phyloP scores from a whole-genome alignment of 2,888 invertebrate species.

The Rhabditoides inermis region DNA sequence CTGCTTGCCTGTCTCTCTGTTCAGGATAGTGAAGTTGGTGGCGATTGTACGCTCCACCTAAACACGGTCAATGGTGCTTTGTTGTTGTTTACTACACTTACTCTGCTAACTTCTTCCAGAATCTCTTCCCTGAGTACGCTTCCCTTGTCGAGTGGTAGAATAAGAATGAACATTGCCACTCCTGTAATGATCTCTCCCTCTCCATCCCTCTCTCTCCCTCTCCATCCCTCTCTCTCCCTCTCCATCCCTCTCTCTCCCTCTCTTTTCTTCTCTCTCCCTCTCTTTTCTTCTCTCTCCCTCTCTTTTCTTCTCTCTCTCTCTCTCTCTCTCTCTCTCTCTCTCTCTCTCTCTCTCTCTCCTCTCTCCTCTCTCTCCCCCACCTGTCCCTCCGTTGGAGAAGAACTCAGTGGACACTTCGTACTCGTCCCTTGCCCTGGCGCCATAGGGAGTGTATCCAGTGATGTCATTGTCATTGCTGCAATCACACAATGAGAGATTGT shows the following conservation, averaged over 20 bases:
- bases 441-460: constrained; percentile 47
- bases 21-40: constrained; percentile 34
- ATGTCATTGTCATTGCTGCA: constrained; percentile 37
- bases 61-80: constrained; percentile 8
- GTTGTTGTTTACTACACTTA: constrained; percentile 7
- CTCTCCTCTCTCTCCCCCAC: too few relatives aligned
- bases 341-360: too few relatives aligned
- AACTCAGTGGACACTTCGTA: constrained; percentile 23
- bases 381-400: constrained; percentile 24
- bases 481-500: neutral
- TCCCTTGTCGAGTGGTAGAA: constrained; percentile 29
- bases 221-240: too few relatives aligned
- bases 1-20: constrained; percentile 17
- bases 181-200: too few relatives aligned
- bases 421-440: constrained; percentile 31
- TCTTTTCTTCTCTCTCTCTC: too few relatives aligned
- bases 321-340: too few relatives aligned
- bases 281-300: too few relatives aligned
- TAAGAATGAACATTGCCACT: constrained; percentile 36
- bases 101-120: constrained; percentile 27
- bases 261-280: constrained; percentile 19
- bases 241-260: too few relatives aligned
- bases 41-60: constrained; percentile 31
- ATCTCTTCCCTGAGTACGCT: constrained; percentile 29
- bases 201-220: too few relatives aligned